Evolutionary conservation across 1,140 invertebrate species (phyloP).

Genomic region (Philotrypesis tridentata): DNA sequence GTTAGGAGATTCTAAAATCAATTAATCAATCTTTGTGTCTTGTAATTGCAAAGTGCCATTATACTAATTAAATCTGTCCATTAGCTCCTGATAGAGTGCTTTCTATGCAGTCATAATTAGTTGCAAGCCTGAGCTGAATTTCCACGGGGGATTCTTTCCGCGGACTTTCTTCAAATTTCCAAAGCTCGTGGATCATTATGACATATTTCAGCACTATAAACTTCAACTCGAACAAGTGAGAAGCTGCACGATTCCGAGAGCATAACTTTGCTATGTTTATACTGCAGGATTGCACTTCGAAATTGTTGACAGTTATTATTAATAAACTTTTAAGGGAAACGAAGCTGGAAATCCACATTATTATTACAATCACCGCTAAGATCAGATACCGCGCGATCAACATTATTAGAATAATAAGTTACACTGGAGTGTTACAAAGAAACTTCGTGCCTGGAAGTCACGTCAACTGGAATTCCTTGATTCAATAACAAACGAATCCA

Average conservation of each 20-base stretch:
- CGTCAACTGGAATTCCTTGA: too few relatives aligned
- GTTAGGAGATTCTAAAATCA: not conserved
- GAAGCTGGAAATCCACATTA: too few relatives aligned
- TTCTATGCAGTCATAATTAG: constrained; percentile 26
- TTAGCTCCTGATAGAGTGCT: constrained; percentile 42
- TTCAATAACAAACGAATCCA: too few relatives aligned
- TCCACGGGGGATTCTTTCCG: constrained; percentile 24
- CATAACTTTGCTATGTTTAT: too few relatives aligned
- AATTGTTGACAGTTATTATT: too few relatives aligned
- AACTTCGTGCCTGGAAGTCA: too few relatives aligned
- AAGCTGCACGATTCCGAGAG: not conserved
- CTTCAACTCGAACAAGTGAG: not conserved
- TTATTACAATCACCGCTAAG: too few relatives aligned
- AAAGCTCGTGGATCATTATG: constrained; percentile 15
- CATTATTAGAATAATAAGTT: too few relatives aligned
- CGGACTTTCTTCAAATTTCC: not conserved
- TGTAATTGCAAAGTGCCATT: constrained; percentile 34
- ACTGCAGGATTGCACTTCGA: too few relatives aligned
- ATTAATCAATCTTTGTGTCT: constrained; percentile 30
- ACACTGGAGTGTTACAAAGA: too few relatives aligned
- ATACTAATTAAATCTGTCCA: constrained; percentile 22
- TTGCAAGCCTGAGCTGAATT: constrained; percentile 27
- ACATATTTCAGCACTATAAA: not conserved
- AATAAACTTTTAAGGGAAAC: too few relatives aligned
- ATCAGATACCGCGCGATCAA: too few relatives aligned